These are phyloP conservation scores for Dascyllus trimaculatus DNA, from an alignment of 2,113 vertebrate genomes.

Conservation along the genomic window DNA sequence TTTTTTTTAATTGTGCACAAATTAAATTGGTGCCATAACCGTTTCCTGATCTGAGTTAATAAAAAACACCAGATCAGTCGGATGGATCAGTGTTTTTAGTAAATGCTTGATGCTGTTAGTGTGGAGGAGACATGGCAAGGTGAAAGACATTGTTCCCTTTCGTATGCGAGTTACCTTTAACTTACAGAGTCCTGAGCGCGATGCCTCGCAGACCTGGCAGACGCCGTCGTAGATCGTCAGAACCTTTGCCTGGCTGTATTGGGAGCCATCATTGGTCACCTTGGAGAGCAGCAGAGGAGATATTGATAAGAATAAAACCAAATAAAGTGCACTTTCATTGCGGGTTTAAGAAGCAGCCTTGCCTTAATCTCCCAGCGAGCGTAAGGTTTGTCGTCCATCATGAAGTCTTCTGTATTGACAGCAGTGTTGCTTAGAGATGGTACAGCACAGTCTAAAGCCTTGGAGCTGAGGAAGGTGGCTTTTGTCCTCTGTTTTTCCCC, in stretches of 20 bases:
- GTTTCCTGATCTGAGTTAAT: too few species aligned
- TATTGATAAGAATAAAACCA: neutral
- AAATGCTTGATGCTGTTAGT: too few species aligned
- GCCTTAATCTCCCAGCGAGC: slow-evolving; percentile 90
- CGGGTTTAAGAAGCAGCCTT: slow-evolving; percentile 4
- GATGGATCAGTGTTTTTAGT: too few species aligned
- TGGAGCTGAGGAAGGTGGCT: slow-evolving; percentile 88
- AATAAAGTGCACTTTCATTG: neutral
- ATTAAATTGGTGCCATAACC: too few species aligned
- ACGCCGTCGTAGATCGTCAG: slow-evolving; percentile 86
- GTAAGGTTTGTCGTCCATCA: slow-evolving; percentile 82
- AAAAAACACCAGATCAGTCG: too few species aligned
- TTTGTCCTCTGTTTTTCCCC: slow-evolving; percentile 82
- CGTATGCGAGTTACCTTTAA: slow-evolving; percentile 87
- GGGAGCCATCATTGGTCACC: slow-evolving; percentile 86
- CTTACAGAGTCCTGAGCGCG: slow-evolving; percentile 85
- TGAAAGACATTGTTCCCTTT: neutral
- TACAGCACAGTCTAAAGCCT: slow-evolving; percentile 84
- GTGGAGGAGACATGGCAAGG: neutral
- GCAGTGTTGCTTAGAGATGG: slow-evolving; percentile 80
- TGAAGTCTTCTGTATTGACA: slow-evolving; percentile 77
- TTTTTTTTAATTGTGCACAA: too few species aligned
- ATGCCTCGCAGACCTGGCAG: slow-evolving; percentile 85
- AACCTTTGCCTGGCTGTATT: slow-evolving; percentile 83
- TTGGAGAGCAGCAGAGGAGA: slow-evolving; percentile 50